Conservation (phyloP, 2,888 invertebrate genomes). For the Idaea dimidiata region DNA sequence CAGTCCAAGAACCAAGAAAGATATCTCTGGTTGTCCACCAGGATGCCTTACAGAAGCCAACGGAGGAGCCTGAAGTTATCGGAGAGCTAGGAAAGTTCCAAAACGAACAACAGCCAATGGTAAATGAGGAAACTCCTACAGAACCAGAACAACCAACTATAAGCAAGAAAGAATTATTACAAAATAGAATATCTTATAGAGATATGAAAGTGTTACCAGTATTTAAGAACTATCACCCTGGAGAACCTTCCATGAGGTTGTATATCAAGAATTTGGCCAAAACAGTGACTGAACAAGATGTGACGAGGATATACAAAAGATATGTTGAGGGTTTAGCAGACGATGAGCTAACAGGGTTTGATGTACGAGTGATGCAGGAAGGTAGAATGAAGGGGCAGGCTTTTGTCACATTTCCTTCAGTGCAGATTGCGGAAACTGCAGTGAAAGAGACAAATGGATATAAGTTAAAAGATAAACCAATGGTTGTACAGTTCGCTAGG, state of each 20-base stretch:
- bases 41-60: constrained; percentile 56
- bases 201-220: constrained; percentile 88
- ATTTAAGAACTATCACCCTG: constrained; percentile 92
- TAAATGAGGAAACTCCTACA: constrained; percentile 30
- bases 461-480: constrained; percentile 91
- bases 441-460: constrained; percentile 93
- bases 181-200: constrained; percentile 85
- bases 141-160: constrained; percentile 70
- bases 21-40: constrained; percentile 66
- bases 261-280: constrained; percentile 96
- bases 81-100: constrained; percentile 70
- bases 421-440: constrained; percentile 86
- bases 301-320: constrained; percentile 87
- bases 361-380: constrained; percentile 93
- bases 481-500: constrained; percentile 92
- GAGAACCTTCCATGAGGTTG: constrained; percentile 90
- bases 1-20: constrained; percentile 63
- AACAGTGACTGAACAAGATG: constrained; percentile 86
- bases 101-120: constrained; percentile 47
- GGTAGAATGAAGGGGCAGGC: constrained; percentile 98
- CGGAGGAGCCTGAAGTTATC: constrained; percentile 58
- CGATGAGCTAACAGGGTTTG: constrained; percentile 75
- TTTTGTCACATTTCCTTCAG: constrained; percentile 90
- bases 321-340: constrained; percentile 74
- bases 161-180: constrained; percentile 82